Evolutionary conservation across 2,797 vertebrate genomes (phyloP), one percentile per base, ranked within the genome.

Genomic region (Anguilla megastoma): DNA sequence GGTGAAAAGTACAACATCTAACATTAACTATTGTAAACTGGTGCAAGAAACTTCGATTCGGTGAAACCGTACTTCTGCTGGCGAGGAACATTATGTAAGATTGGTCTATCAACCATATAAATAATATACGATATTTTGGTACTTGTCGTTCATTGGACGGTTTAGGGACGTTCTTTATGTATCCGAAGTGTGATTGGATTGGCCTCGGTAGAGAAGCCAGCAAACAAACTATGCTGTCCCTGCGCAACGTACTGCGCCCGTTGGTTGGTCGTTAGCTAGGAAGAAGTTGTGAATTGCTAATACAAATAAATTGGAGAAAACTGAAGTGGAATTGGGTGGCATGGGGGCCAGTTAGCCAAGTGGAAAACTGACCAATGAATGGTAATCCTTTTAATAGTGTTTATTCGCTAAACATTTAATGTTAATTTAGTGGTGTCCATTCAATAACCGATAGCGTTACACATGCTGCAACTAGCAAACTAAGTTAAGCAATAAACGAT

Each of bases 291-390:
- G 14, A 33, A 33, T 18, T 4, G 74, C 74, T 76, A 76, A 76
- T 58, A 58, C 56, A 69, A n/a, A 54, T 24, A 30, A 85, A 33
- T 85, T 52, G 58, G 52, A 56, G 45, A 54, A 84, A n/a, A 85
- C 3, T 33, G 1, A 41, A 16, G 41, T 36, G 84, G 56, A 33
- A 63, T 4, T 18, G 7, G 3, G 21, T 16, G 21, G 9, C 30
- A 58, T 84, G n/a, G 2, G 5, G 27, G 21, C 48, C 27, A 52
- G 48, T 54, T 48, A 2, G 36, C 10, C 2, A 18, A 80, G 76
- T 45, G 18, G 2, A 45, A 45, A 36, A 80, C 45, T 83, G 33
- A 16, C 41, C 12, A 83, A 24, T 36, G 6, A 36, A 14, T 80
- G 76, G 56, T 58, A 18, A 58, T 58, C 2, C 14, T 2, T 58